Conservation (phyloP, 2,113 vertebrate species). For the Erinaceus europaeus region DNA sequence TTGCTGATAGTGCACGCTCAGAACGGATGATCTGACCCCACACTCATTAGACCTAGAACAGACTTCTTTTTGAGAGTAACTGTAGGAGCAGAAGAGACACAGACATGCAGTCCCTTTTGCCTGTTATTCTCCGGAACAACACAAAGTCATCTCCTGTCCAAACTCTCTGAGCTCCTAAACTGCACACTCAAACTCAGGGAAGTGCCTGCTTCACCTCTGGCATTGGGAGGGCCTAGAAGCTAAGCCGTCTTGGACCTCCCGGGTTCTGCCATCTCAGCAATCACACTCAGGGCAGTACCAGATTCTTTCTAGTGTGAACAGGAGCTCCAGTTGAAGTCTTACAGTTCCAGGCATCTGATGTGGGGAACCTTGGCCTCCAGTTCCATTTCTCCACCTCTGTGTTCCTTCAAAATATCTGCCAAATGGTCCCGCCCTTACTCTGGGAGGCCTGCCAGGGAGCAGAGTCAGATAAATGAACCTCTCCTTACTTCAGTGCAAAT, state of each 20-base stretch:
- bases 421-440: not conserved
- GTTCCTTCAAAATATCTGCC: slow-evolving; percentile 8
- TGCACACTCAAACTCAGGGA: not conserved
- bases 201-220: no score
- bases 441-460: slow-evolving; percentile 1
- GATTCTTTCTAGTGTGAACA: not conserved
- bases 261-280: not conserved
- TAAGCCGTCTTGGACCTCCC: not conserved
- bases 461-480: not conserved
- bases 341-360: not conserved
- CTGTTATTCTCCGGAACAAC: not conserved
- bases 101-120: not conserved
- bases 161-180: not conserved
- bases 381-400: not conserved
- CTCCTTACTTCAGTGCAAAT: not conserved
- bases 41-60: not conserved
- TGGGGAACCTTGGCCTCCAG: not conserved
- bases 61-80: not conserved
- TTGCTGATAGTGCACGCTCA: not conserved
- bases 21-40: not conserved
- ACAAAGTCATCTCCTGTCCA: no score
- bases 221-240: not conserved
- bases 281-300: not conserved
- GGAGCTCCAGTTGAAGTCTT: not conserved
- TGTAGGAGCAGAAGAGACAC: not conserved